Base-by-base conservation (phyloP, 2,888 invertebrate genomes). In the Drosophila mimetica region DNA sequence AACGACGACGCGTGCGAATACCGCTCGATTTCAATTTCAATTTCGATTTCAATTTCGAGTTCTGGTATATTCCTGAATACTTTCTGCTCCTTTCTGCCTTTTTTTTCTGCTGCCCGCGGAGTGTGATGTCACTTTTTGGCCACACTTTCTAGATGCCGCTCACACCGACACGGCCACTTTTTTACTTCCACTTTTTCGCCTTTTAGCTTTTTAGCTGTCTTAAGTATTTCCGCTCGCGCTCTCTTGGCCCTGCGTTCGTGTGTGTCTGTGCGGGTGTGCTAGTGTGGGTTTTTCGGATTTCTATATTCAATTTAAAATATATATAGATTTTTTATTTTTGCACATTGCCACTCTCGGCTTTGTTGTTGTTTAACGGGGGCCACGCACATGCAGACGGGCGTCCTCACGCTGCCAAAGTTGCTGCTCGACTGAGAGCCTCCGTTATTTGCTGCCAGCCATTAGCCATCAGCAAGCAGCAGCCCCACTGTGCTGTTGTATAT, bases 261-360 rank as follows among this genome's bases (percentile, higher is more conserved):
- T 16, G 14, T 28, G 20, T 58, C 20, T 39, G 57, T 55, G 39
- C 39, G 39, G n/a, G 8, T 32, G 34, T 9, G 55, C 63, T 61
- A 72, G 58, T 75, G 64, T 79, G 54, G 76, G 69, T 79, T 70
- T 70, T 82, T 77, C 67, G 64, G 65, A 42, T 76, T 74, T 74
- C 60, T 74, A 77, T 71, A 83, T 86, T 88, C 53, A 83, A 86
- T 83, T 82, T 80, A 86, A 67, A 82, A 88, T 88, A 82, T 88
- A 86, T 85, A 82, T 87, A 81, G 81, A 79, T 83, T 83, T 71
- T 82, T 83, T 86, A 82, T 88, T 88, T 82, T 88, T 88, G 82
- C 82, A 88, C 82, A 82, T 82, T 86, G 88, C 88, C 67, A 67
- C 52, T 76, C 47, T 76, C 47, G 39, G 46, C 16, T 39, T 65